These are phyloP conservation scores for Cosmia pyralina DNA, from an alignment of 2,888 invertebrate genomes.

Conservation along the genomic window DNA sequence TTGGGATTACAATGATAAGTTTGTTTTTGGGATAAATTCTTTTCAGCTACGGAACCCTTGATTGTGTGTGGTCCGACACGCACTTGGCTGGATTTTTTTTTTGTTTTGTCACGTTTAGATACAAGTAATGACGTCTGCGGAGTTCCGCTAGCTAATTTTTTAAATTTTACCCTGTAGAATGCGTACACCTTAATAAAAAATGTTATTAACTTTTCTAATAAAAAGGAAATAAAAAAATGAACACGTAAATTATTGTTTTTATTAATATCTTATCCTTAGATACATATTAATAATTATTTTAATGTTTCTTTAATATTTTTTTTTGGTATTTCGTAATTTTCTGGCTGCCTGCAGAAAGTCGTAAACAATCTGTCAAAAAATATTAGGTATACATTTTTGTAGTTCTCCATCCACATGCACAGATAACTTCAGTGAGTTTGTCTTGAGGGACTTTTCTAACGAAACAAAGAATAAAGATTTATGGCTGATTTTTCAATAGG, in stretches of 20 bases:
- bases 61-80: too few species aligned
- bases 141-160: too few species aligned
- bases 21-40: too few species aligned
- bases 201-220: constrained; percentile 21
- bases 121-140: too few species aligned
- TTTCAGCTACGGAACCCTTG: too few species aligned
- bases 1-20: too few species aligned
- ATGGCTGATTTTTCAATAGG: too few species aligned
- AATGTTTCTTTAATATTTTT: background rate
- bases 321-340: constrained; percentile 1
- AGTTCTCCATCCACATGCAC: background rate
- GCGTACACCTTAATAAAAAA: background rate
- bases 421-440: constrained; percentile 2
- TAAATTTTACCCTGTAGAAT: background rate
- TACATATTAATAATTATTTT: background rate
- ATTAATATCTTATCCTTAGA: constrained; percentile 18
- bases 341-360: background rate
- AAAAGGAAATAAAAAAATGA: constrained; percentile 26
- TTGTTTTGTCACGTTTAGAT: too few species aligned
- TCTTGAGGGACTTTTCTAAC: background rate
- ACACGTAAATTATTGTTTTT: constrained; percentile 19
- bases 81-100: too few species aligned
- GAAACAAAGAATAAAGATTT: background rate
- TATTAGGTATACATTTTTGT: too few species aligned
- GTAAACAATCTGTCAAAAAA: background rate